Base-by-base conservation (phyloP, 2,888 invertebrate genomes). In the Liopterus haemorrhoidalis region DNA sequence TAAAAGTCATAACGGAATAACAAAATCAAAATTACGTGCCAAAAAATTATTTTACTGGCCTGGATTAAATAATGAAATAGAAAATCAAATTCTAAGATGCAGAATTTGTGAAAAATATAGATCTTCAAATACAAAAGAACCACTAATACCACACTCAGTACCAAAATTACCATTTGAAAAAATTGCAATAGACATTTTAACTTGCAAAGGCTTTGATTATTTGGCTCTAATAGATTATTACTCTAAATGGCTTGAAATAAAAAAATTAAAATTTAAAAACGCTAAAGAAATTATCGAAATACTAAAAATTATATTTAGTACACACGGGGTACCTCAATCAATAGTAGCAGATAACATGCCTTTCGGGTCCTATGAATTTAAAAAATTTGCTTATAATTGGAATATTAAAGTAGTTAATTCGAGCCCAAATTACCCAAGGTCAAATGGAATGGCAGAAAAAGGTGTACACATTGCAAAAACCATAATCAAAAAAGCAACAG, bases 261-360 rank as follows among this genome's bases (percentile, higher is more conserved):
- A 15, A 16, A 18, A 14, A 39, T 20, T 54, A 24, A 27, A 25
- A 9, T 31, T 42, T 39, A 55, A 56, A 52, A 52, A 49, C n/a
- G 52, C 55, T n/a, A 36, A 52, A 24, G 22, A 44, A 8, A 50
- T 56, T 5, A 54, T 56, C 32, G 24, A 55, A 19, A 33, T 41
- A 2, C 35, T 55, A 37, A 54, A 55, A 35, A 40, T 52, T 45
- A 41, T 49, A 27, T 54, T 59, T 41, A 48, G 40, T 30, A 39
- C 35, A 33, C 48, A 54, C 35, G 58, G 58, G 11, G 59, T 57
- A 30, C 60, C 59, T 11, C 45, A 55, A 33, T 35, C 36, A 3
- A 49, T 59, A 27, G 54, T 54, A 30, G 48, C 55, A 30, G 53
- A 56, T 36, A 56, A 55, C 31, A 27, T 54, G 33, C 54, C 53